A percentile compares a stretch with the other conserved stretches of the same genome.
Conservation (phyloP, 2,113 vertebrate genomes). For the Panurus biarmicus region DNA sequence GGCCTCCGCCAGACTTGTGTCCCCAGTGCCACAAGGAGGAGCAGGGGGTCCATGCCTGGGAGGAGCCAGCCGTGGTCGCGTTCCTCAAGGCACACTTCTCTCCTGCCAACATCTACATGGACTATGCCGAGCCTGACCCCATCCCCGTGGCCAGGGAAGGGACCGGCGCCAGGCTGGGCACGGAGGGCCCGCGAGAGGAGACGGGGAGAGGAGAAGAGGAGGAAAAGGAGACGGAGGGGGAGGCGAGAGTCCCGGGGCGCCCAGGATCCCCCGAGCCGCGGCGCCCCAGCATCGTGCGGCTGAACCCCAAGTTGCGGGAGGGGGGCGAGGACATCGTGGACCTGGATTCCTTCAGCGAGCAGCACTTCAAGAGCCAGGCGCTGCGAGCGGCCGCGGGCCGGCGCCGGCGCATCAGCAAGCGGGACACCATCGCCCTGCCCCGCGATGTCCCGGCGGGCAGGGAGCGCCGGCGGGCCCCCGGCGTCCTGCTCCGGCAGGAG, state of each 20-base stretch:
- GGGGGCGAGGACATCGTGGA: constrained; percentile 78
- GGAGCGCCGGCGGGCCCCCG: not conserved
- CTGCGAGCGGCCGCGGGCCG: constrained; percentile 21
- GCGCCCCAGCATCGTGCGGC: constrained; percentile 66
- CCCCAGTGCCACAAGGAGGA: constrained; percentile 74
- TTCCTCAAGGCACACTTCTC: constrained; percentile 84
- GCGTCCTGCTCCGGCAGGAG: not conserved
- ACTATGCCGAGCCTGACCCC: constrained; percentile 49
- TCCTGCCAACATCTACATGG: constrained; percentile 57
- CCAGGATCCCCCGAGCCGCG: not conserved
- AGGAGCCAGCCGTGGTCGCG: constrained; percentile 46
- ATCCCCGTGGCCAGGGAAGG: constrained; percentile 14
- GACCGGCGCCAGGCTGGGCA: not conserved
- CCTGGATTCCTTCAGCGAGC: constrained; percentile 78
- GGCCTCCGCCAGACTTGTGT: constrained; percentile 82
- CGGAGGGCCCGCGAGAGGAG: not conserved
- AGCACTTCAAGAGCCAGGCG: constrained; percentile 76
- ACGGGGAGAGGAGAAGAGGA: constrained; percentile 8
- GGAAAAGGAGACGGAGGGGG: not conserved
- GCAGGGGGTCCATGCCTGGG: constrained; percentile 73
- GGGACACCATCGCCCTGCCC: constrained; percentile 13
- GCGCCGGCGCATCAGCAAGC: constrained; percentile 21
- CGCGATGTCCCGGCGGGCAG: not conserved
- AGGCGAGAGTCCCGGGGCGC: not conserved
- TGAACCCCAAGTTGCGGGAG: constrained; percentile 16